Conservation (phyloP, 2,888 invertebrate species). For the Melanostoma scalare region DNA sequence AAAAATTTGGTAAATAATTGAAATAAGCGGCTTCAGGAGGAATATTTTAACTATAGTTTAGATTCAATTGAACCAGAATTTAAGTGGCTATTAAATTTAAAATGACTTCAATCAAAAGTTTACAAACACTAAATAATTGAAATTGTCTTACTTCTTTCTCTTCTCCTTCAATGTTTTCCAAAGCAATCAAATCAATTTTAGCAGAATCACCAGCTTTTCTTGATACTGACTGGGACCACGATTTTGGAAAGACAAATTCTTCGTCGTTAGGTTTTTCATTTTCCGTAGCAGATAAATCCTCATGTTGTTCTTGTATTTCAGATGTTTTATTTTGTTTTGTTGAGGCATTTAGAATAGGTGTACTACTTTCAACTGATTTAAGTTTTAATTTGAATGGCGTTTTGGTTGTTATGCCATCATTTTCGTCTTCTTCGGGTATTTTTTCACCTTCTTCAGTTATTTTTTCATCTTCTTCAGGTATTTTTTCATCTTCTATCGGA, state of each 20-base stretch:
- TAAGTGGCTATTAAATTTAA: background rate
- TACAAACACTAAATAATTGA: background rate
- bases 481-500: background rate
- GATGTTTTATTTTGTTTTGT: conserved; percentile 26
- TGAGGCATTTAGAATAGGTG: conserved; percentile 45
- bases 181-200: conserved; percentile 74
- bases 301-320: background rate
- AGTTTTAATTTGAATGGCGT: conserved; percentile 67
- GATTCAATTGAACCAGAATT: background rate
- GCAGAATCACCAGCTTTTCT: conserved; percentile 35
- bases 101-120: background rate
- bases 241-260: conserved; percentile 82
- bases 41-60: too few relatives aligned
- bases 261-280: conserved; percentile 83
- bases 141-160: conserved; percentile 35
- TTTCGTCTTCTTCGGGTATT: conserved; percentile 15
- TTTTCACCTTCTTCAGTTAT: conserved; percentile 20
- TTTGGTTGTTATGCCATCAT: conserved; percentile 4
- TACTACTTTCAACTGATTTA: conserved; percentile 49
- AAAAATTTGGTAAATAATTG: too few relatives aligned
- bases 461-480: conserved; percentile 19
- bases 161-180: conserved; percentile 24
- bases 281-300: conserved; percentile 16
- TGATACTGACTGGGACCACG: conserved; percentile 74
- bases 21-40: too few relatives aligned